Base-by-base conservation (phyloP, 2,888 invertebrate genomes). In the Himalopsyche kuldschensis region DNA sequence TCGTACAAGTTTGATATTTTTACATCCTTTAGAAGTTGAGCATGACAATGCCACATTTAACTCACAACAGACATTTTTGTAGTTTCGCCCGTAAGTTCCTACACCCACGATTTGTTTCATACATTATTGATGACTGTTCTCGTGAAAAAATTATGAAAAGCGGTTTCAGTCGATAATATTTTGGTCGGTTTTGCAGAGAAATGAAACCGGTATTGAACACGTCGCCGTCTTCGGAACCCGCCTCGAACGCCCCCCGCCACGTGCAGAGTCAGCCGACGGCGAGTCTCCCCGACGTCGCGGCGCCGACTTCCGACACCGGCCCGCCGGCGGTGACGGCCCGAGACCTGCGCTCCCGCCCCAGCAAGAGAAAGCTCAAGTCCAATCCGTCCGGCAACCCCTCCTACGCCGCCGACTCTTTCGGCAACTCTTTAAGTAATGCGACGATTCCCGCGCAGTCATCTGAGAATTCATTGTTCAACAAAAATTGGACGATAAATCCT, bases 331-430 rank as follows among this genome's bases (percentile, higher is more conserved):
- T 6, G 20, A 55, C 20, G 1, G 55, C 55, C 1, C 55, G 20
- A 20, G 24, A 55, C 55, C 55, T 55, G 31, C 35, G 83, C 15
- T 77, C 83, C 32, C 77, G 83, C 6, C 83, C 83, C 48, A 48
- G 75, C 15, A 83, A 83, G 75, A 31, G 83, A 30, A 83, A 83
- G 32, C 78, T 83, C 4, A 83, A 80, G 69, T 35, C 24, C 0
- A 41, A 35, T 31, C 11, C 75, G 75, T 35, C 32, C 10, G 30
- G 20, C 15, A 27, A 80, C 31, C 8, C 46, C 15, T 32, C 41
- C 11, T 11, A 35, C 32, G 15, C 20, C 27, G 30, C 76, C 27
- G 27, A 79, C 20, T 10, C 48, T 3, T 48, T 5, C 24, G 17
- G 10, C 48, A 31, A 4, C 11, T 10, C 31, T 47, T 10, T 15